Evolutionary conservation across 1,140 invertebrate species (phyloP).

Genomic region (Diachasma alloeum): DNA sequence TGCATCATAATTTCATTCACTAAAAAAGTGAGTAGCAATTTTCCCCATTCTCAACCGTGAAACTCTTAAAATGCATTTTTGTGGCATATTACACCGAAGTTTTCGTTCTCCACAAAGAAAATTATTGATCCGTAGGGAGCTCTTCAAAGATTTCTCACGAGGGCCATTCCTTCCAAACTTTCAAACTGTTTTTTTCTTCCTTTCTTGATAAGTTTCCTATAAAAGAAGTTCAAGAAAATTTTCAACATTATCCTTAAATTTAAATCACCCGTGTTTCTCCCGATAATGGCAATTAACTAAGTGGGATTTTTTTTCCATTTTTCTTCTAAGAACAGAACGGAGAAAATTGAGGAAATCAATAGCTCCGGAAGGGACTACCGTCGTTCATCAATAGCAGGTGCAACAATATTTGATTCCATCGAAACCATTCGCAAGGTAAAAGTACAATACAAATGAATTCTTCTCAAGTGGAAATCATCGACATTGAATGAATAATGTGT

Average conservation of each 20-base stretch:
- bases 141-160: conserved; percentile 21
- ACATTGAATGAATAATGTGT: too few species aligned
- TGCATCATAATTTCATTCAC: neutral
- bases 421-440: too few species aligned
- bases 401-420: neutral
- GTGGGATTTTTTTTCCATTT: neutral
- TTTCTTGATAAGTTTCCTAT: conserved; percentile 17
- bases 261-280: neutral
- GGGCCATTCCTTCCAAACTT: neutral
- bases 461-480: too few species aligned
- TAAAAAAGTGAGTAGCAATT: neutral
- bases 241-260: neutral
- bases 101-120: neutral
- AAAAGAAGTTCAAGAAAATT: conserved; percentile 6
- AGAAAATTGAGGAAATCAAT: too few species aligned
- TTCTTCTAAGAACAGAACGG: too few species aligned
- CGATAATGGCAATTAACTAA: conserved; percentile 1
- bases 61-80: conserved; percentile 14
- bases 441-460: too few species aligned
- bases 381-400: neutral
- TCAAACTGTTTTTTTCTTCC: neutral
- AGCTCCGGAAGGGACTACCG: too few species aligned
- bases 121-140: conserved; percentile 18
- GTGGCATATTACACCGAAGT: neutral
- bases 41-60: neutral